A percentile compares a stretch with the other conserved stretches of the same genome.
These are phyloP conservation scores for Oasisia sp. DNA, from an alignment of 2,888 invertebrate species.

Conservation along the genomic window DNA sequence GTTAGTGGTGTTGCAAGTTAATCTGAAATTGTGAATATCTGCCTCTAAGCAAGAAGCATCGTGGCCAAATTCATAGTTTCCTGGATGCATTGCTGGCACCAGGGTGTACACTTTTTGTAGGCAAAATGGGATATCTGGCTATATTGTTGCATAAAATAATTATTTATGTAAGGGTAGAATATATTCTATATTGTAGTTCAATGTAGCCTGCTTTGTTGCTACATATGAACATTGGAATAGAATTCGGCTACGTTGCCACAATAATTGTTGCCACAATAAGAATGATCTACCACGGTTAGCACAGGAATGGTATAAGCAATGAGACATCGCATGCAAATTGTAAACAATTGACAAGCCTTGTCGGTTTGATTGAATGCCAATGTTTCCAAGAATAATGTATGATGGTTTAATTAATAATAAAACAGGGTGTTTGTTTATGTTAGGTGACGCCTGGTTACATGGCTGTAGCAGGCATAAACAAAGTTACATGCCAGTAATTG, in stretches of 20 bases:
- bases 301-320: background rate
- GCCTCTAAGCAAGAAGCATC: background rate
- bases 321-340: background rate
- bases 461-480: background rate
- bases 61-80: background rate
- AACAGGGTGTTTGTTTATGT: background rate
- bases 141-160: background rate
- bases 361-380: background rate
- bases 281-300: background rate
- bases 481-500: background rate
- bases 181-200: background rate
- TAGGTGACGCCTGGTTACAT: background rate
- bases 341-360: background rate
- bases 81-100: background rate
- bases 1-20: slow-evolving; percentile 11
- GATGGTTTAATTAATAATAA: background rate
- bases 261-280: background rate
- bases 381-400: background rate
- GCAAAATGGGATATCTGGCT: background rate
- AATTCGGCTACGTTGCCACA: background rate
- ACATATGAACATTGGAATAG: background rate
- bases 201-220: background rate
- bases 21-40: background rate
- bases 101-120: background rate
- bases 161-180: slow-evolving; percentile 1